Conservation (phyloP, 2,888 invertebrate species). For the Allolobophora icterica region DNA sequence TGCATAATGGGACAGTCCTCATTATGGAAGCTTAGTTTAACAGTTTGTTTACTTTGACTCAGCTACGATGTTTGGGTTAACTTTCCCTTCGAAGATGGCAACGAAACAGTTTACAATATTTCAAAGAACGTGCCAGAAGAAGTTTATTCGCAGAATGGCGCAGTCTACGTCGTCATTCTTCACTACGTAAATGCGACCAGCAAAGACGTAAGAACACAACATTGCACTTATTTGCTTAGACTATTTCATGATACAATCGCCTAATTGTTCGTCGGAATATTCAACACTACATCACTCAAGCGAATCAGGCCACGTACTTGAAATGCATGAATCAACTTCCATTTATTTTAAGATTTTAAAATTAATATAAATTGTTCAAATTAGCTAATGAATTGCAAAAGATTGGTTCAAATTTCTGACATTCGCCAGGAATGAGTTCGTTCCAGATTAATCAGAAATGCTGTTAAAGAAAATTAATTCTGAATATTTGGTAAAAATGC, state of each 20-base stretch:
- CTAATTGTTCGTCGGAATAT: too few relatives aligned
- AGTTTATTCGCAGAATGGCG: constrained; percentile 14
- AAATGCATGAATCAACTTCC: too few relatives aligned
- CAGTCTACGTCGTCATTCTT: constrained; percentile 13
- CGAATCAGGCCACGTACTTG: too few relatives aligned
- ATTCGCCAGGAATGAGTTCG: background rate
- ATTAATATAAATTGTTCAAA: too few relatives aligned
- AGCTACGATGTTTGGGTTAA: background rate
- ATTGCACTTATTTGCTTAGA: background rate
- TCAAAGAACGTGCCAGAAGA: background rate
- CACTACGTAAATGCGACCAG: background rate
- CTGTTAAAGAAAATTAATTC: background rate
- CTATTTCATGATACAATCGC: too few relatives aligned
- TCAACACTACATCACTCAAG: too few relatives aligned
- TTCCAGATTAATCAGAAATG: background rate
- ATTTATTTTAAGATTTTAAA: too few relatives aligned
- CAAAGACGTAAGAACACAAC: background rate
- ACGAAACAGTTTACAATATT: constrained; percentile 1
- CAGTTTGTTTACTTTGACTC: background rate
- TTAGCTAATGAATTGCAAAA: too few relatives aligned
- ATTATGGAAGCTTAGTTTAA: background rate
- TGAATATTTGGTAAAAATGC: background rate
- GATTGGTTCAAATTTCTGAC: background rate
- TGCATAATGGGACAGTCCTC: too few relatives aligned
- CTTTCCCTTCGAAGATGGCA: background rate